phyloP scores from a whole-genome alignment of 2,113 vertebrate genomes.

The Panurus biarmicus region DNA sequence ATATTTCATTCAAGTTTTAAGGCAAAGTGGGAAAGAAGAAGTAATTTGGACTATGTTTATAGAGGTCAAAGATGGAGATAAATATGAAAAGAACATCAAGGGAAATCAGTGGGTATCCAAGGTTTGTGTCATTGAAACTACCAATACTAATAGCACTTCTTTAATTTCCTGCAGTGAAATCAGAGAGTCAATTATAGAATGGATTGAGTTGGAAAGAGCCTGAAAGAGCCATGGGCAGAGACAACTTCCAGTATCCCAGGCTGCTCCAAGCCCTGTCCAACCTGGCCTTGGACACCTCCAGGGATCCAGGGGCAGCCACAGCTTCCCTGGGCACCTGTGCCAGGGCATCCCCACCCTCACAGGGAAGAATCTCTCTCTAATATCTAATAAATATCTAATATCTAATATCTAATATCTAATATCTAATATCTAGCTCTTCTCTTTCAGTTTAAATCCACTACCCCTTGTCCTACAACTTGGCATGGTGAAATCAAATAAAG shows the following conservation, averaged over 20 bases:
- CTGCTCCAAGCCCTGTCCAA: fast-evolving
- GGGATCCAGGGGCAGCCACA: background rate
- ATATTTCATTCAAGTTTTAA: background rate
- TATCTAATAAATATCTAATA: too few relatives aligned
- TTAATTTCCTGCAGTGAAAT: background rate
- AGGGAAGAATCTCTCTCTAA: background rate
- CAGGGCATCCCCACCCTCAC: background rate
- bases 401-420: too few relatives aligned
- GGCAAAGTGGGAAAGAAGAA: background rate
- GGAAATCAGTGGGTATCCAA: background rate
- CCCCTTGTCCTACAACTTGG: background rate
- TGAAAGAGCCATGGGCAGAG: background rate
- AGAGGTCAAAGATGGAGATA: background rate
- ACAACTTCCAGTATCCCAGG: background rate
- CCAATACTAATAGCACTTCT: background rate
- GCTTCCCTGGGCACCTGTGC: background rate
- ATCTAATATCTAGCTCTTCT: background rate
- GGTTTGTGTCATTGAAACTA: background rate
- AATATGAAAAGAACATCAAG: background rate
- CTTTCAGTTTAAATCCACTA: background rate
- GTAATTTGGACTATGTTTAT: background rate
- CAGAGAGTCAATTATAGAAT: background rate
- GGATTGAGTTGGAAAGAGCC: background rate
- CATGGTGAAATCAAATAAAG: background rate
- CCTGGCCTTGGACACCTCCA: background rate